Evolutionary conservation across 1,140 invertebrate species (phyloP), one percentile per base, ranked within the genome.

Genomic region (Mercenaria mercenaria): DNA sequence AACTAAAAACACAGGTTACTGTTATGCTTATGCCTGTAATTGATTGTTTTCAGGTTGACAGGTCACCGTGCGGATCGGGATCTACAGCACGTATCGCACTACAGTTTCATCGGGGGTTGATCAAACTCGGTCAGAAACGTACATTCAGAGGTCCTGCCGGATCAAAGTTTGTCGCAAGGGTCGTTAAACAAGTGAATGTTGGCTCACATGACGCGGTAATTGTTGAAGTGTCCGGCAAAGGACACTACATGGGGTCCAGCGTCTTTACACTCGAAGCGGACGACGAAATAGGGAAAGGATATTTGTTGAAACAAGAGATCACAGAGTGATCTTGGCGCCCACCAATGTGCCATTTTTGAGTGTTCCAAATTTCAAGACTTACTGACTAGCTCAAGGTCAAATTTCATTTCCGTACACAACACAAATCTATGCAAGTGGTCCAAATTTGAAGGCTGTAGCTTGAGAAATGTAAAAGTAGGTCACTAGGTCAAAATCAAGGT

Each of bases 31-130:
- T n/a, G n/a, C n/a, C n/a, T n/a, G n/a, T n/a, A n/a, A n/a, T n/a
- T n/a, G n/a, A n/a, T n/a, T n/a, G n/a, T n/a, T n/a, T 91, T 6
- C 91, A 96, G 95, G 94, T 96, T 8, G 95, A 95, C 77, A 90
- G 95, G 56, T 93, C 94, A 34, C 95, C 95, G 1, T 94, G 92
- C 77, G 95, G 95, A 0, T 96, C 95, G 0, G 95, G 95, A 13
- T 91, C 92, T 0, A 93, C 95, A 3, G 94, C 95, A 20, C 92
- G 95, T 41, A 90, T 95, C n/a, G 95, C 95, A 41, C 90, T 95
- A n/a, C 93, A 94, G 88, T 94, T 92, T 64, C 80, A 79, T 32
- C 93, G 92, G 64, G 90, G 92, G 20, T 86, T 89, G 37, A 90
- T 95, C 32, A 59, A 86, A 29, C 76, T 95, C 13, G 86, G 90